These are phyloP conservation scores for Buathra laborator DNA, from an alignment of 2,888 invertebrate genomes.

Conservation along the genomic window DNA sequence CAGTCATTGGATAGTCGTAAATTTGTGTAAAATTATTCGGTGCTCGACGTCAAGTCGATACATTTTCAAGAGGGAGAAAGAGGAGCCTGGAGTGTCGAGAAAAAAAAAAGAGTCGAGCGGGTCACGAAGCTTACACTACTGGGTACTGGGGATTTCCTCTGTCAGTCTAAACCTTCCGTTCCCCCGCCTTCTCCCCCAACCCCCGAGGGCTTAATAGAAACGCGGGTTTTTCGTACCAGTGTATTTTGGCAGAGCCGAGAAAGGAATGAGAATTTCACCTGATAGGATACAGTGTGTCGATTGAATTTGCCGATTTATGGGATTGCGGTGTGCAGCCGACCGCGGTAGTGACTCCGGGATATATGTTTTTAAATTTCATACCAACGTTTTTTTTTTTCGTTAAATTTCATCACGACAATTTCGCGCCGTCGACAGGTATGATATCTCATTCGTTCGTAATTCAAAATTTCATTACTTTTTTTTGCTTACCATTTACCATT, in stretches of 20 bases:
- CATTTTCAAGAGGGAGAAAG: slow-evolving; percentile 43
- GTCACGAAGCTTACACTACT: slow-evolving; percentile 46
- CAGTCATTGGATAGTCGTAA: slow-evolving; percentile 1
- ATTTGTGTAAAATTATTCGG: slow-evolving; percentile 36
- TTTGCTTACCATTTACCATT: neutral
- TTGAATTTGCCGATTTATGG: slow-evolving; percentile 49
- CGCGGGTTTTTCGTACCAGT: slow-evolving; percentile 39
- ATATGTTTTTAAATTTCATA: slow-evolving; percentile 2
- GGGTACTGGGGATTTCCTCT: slow-evolving; percentile 41
- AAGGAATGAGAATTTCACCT: slow-evolving; percentile 28
- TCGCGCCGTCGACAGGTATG: neutral
- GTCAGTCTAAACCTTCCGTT: slow-evolving; percentile 19
- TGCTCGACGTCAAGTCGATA: slow-evolving; percentile 57
- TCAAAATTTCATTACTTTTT: neutral
- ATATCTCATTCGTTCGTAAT: neutral
- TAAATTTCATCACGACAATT: slow-evolving; percentile 4
- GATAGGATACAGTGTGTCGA: slow-evolving; percentile 38
- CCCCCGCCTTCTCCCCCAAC: neutral
- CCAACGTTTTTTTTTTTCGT: neutral
- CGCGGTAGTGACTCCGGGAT: neutral
- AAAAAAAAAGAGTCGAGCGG: slow-evolving; percentile 31
- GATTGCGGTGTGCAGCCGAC: neutral
- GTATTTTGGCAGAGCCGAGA: slow-evolving; percentile 29
- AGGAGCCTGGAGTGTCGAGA: slow-evolving; percentile 1
- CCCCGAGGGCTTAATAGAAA: slow-evolving; percentile 58